Evolutionary conservation across 2,797 vertebrate genomes (phyloP).

Genomic region (Schizopygopsis pylzovi): DNA sequence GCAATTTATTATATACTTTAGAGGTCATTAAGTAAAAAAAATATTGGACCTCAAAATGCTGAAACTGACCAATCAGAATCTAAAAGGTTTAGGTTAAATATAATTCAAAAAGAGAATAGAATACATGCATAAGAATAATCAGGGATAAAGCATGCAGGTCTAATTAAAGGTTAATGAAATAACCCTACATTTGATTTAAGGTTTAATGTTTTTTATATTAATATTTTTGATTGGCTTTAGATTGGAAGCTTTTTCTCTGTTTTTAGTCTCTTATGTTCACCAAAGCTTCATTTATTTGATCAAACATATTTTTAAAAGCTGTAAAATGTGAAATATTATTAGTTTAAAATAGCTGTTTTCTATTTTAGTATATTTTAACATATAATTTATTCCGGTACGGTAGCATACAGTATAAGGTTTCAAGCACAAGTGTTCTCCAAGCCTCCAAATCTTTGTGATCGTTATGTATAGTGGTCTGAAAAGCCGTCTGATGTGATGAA

Average conservation of each 20-base stretch:
- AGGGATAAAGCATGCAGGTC: not conserved
- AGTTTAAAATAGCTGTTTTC: not conserved
- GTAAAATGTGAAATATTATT: not conserved
- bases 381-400: not conserved
- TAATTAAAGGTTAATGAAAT: not conserved
- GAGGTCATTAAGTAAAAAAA: not conserved
- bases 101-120: too few relatives aligned
- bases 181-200: not conserved
- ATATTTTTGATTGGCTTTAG: too few relatives aligned
- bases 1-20: not conserved
- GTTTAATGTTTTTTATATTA: not conserved
- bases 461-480: not conserved
- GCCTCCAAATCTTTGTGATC: not conserved
- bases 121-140: not conserved
- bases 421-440: not conserved
- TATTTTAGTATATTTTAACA: not conserved
- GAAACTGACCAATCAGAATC: not conserved
- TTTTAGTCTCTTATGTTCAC: not conserved
- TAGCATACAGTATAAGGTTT: not conserved
- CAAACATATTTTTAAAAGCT: not conserved
- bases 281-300: not conserved
- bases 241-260: too few relatives aligned
- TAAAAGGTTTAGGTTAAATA: not conserved
- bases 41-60: not conserved
- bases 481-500: not conserved